A percentile compares a stretch with the other conserved stretches of the same genome.
Conservation (phyloP, 2,113 vertebrate genomes). For the Nannospalax galili region DNA sequence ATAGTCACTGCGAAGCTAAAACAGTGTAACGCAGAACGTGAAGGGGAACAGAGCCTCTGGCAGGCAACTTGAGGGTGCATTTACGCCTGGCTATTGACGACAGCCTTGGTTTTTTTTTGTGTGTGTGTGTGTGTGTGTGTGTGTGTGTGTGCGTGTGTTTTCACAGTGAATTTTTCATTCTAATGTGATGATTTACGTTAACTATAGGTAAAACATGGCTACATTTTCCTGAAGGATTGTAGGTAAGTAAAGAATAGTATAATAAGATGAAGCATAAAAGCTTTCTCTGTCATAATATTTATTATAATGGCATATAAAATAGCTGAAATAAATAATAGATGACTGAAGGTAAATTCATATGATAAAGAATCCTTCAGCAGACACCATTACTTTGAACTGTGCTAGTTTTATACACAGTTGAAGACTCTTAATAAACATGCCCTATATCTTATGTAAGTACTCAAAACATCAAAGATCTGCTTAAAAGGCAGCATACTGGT, state of each 20-base stretch:
- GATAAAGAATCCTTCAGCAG: slow-evolving; percentile 95
- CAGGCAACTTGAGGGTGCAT: slow-evolving; percentile 86
- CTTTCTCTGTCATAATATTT: slow-evolving; percentile 96
- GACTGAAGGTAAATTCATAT: slow-evolving; percentile 94
- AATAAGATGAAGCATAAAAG: slow-evolving; percentile 93
- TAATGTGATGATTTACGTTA: slow-evolving; percentile 94
- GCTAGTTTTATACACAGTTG: slow-evolving; percentile 87
- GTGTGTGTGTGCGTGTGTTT: too few species aligned
- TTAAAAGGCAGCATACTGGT: slow-evolving; percentile 82
- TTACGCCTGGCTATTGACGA: slow-evolving; percentile 84
- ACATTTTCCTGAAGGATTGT: slow-evolving; percentile 94
- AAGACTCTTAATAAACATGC: slow-evolving; percentile 90
- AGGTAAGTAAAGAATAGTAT: slow-evolving; percentile 92
- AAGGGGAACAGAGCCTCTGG: slow-evolving; percentile 74
- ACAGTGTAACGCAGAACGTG: slow-evolving; percentile 85
- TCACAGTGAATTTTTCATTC: slow-evolving; percentile 89
- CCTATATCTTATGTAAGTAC: slow-evolving; percentile 84
- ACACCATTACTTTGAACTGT: slow-evolving; percentile 92
- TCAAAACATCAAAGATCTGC: slow-evolving; percentile 79
- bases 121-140: too few species aligned
- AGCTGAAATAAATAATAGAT: slow-evolving; percentile 98
- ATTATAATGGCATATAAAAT: slow-evolving; percentile 98
- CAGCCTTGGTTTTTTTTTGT: slow-evolving; percentile 77
- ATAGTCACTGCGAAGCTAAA: slow-evolving; percentile 83
- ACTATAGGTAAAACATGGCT: slow-evolving; percentile 93